These are phyloP conservation scores for Aulostomus chinensis DNA, from an alignment of 2,797 vertebrate genomes.

Conservation along the genomic window DNA sequence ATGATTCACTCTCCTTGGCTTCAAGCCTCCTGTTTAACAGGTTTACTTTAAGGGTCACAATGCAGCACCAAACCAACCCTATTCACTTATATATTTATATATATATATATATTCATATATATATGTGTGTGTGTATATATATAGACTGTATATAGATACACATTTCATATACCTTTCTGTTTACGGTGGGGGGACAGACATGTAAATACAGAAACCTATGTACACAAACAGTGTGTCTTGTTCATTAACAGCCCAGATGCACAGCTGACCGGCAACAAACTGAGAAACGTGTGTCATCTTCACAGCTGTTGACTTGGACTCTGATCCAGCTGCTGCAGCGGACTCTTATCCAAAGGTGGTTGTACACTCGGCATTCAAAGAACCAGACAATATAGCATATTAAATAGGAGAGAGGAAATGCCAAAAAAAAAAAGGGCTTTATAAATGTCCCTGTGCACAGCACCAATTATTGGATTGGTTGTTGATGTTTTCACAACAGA, in stretches of 20 bases:
- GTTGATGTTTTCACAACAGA: slow-evolving; percentile 72
- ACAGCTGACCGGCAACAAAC: slow-evolving; percentile 36
- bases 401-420: slow-evolving; percentile 70
- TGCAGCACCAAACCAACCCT: slow-evolving; percentile 58
- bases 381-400: slow-evolving; percentile 62
- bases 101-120: slow-evolving; percentile 24
- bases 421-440: slow-evolving; percentile 51
- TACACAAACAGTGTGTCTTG: slow-evolving; percentile 72
- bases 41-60: slow-evolving; percentile 53
- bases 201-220: slow-evolving; percentile 46
- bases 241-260: slow-evolving; percentile 47
- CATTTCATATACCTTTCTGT: slow-evolving; percentile 66
- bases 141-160: slow-evolving; percentile 68
- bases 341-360: slow-evolving; percentile 54
- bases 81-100: slow-evolving; percentile 42
- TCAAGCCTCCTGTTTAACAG: slow-evolving; percentile 65
- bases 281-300: slow-evolving; percentile 34
- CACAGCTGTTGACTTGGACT: slow-evolving; percentile 35
- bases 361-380: slow-evolving; percentile 65
- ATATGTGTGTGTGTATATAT: slow-evolving; percentile 36
- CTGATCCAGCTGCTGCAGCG: slow-evolving; percentile 42
- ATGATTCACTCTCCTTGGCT: slow-evolving; percentile 47
- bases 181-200: slow-evolving; percentile 45
- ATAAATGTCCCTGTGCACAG: slow-evolving; percentile 80
- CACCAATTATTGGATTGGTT: slow-evolving; percentile 72